These are phyloP conservation scores for Silurus aristotelis DNA, from an alignment of 2,797 vertebrate species.

Conservation along the genomic window DNA sequence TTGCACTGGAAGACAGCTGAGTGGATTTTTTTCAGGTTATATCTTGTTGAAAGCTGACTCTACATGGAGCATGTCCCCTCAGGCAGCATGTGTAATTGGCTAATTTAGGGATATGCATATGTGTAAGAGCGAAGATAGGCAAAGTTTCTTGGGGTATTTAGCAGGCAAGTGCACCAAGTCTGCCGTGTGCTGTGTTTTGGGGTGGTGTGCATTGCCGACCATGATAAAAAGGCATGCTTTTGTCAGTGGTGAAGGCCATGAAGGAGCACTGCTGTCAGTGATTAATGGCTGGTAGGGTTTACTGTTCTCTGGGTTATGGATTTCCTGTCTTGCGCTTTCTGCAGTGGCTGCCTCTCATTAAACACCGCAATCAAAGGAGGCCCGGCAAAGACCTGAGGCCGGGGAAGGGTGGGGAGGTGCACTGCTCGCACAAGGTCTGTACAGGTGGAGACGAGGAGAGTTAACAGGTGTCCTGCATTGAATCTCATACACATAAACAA, in stretches of 20 bases:
- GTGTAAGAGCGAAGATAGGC: neutral
- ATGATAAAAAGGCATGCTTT: constrained; percentile 60
- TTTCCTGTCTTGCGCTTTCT: constrained; percentile 62
- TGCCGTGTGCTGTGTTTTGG: constrained; percentile 38
- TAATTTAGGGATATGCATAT: constrained; percentile 24
- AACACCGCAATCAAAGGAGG: constrained; percentile 61
- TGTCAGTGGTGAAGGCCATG: constrained; percentile 60
- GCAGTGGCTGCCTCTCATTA: constrained; percentile 63
- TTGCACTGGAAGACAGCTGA: constrained; percentile 47
- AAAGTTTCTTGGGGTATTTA: constrained; percentile 48
- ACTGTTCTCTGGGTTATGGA: constrained; percentile 64
- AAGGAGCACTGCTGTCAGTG: constrained; percentile 60
- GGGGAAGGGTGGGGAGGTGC: constrained; percentile 37
- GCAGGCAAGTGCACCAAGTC: constrained; percentile 44
- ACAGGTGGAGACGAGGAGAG: constrained; percentile 31
- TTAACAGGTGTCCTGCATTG: constrained; percentile 52
- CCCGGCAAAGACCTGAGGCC: constrained; percentile 50
- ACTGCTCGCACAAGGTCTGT: constrained; percentile 25
- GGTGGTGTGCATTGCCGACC: constrained; percentile 43
- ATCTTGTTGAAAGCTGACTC: constrained; percentile 50
- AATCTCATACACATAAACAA: constrained; percentile 38
- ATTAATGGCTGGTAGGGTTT: constrained; percentile 63
- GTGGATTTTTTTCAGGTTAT: constrained; percentile 28
- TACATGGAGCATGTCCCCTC: constrained; percentile 38
- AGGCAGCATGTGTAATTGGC: constrained; percentile 41